Conservation (phyloP, 2,888 invertebrate genomes). For the Melangyna quadrimaculata region DNA sequence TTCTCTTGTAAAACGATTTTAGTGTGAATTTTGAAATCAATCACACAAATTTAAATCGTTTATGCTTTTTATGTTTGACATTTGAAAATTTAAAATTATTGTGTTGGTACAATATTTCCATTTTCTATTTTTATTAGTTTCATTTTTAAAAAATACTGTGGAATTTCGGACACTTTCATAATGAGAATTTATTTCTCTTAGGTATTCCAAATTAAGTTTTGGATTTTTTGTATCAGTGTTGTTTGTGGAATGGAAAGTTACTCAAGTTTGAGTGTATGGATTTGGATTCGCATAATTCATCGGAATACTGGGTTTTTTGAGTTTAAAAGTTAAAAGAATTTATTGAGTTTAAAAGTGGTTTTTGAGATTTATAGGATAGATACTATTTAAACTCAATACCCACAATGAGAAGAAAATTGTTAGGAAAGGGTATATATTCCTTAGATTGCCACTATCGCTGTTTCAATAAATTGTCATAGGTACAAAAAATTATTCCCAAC, state of each 20-base stretch:
- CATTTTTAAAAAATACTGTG: neutral
- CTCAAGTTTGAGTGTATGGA: neutral
- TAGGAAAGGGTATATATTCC: no score
- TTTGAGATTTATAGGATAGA: no score
- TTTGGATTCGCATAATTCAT: neutral
- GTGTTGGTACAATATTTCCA: neutral
- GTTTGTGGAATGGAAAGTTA: neutral
- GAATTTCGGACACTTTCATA: neutral
- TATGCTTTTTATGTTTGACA: neutral
- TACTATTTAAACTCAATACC: no score
- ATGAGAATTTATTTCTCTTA: neutral
- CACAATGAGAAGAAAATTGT: no score
- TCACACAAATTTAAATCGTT: neutral
- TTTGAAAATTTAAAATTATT: neutral
- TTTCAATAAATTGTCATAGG: no score
- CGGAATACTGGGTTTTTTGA: conserved; percentile 12
- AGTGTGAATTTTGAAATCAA: neutral
- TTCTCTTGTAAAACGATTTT: neutral
- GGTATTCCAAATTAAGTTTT: neutral
- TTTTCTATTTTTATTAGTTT: neutral
- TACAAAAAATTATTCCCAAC: no score
- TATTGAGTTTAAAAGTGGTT: no score
- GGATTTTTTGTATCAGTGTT: neutral
- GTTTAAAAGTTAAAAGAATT: neutral
- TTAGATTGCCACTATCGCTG: no score